Evolutionary conservation across 2,797 vertebrate species (phyloP).

Genomic region (Florisuga fusca): DNA sequence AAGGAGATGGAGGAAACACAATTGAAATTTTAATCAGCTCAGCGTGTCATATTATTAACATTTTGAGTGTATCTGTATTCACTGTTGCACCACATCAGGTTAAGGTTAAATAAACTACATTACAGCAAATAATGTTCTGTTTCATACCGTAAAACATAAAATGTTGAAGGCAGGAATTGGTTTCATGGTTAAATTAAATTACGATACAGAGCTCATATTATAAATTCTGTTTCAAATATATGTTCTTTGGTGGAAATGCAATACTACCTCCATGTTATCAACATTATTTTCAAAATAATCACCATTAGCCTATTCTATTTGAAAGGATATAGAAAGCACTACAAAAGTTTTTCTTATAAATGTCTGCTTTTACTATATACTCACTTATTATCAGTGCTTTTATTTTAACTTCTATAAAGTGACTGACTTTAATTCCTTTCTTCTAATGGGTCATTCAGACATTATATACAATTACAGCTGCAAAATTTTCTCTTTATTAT

Average conservation of each 20-base stretch:
- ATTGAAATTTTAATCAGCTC: constrained; percentile 83
- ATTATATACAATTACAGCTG: constrained; percentile 1
- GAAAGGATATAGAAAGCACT: background rate
- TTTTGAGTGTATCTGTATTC: constrained; percentile 75
- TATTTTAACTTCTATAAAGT: constrained; percentile 10
- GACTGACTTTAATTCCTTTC: background rate
- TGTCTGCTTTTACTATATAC: background rate
- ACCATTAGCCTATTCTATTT: background rate
- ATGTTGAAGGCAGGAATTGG: constrained; percentile 66
- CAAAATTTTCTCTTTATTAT: background rate
- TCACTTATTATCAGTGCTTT: background rate
- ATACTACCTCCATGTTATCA: background rate
- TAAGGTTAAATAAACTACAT: constrained; percentile 79
- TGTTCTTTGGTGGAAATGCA: constrained; percentile 49
- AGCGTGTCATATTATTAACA: constrained; percentile 84
- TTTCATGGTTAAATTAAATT: constrained; percentile 75
- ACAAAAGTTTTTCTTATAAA: background rate
- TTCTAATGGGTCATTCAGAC: constrained; percentile 17
- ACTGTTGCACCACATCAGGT: constrained; percentile 73
- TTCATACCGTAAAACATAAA: constrained; percentile 72
- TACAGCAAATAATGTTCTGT: constrained; percentile 75
- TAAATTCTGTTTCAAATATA: constrained; percentile 43
- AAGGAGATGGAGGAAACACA: constrained; percentile 81
- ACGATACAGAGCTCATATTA: constrained; percentile 40
- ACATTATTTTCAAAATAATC: constrained; percentile 37